Conservation (phyloP, 1,140 invertebrate species). For the Olivierus martensii region DNA sequence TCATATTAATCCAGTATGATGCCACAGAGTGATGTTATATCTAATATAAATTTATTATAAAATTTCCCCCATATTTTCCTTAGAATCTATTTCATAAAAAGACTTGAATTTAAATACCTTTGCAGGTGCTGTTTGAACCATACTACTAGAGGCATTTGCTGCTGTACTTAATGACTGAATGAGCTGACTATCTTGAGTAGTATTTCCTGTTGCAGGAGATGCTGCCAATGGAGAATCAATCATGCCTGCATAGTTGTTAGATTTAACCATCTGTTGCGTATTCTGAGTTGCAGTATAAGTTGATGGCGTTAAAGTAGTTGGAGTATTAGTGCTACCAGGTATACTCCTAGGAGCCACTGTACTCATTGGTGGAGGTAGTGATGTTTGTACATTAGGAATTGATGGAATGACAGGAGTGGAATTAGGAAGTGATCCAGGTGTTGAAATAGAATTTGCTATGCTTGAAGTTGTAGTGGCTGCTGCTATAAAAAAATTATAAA, state of each 20-base stretch:
- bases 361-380: slow-evolving; percentile 2
- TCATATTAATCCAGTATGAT: too few relatives aligned
- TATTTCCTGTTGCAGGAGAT: neutral
- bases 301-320: slow-evolving; percentile 6
- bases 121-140: slow-evolving; percentile 1
- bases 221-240: slow-evolving; percentile 4
- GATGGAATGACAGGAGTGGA: slow-evolving; percentile 6
- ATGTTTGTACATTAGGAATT: neutral
- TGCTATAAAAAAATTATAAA: slow-evolving; percentile 4
- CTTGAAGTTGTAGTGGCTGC: neutral
- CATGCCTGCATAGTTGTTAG: slow-evolving; percentile 8
- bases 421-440: neutral
- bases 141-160: neutral
- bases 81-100: too few relatives aligned
- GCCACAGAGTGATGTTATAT: too few relatives aligned
- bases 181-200: neutral
- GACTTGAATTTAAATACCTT: too few relatives aligned
- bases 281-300: slow-evolving; percentile 5
- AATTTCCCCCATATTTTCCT: too few relatives aligned
- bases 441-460: slow-evolving; percentile 1
- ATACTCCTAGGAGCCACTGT: slow-evolving; percentile 7
- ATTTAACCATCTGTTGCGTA: slow-evolving; percentile 1
- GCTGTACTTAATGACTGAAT: neutral
- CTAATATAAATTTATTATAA: too few relatives aligned
- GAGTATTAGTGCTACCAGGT: slow-evolving; percentile 12